Evolutionary conservation across 2,888 invertebrate genomes (phyloP).

Genomic region (Girardia tigrina): DNA sequence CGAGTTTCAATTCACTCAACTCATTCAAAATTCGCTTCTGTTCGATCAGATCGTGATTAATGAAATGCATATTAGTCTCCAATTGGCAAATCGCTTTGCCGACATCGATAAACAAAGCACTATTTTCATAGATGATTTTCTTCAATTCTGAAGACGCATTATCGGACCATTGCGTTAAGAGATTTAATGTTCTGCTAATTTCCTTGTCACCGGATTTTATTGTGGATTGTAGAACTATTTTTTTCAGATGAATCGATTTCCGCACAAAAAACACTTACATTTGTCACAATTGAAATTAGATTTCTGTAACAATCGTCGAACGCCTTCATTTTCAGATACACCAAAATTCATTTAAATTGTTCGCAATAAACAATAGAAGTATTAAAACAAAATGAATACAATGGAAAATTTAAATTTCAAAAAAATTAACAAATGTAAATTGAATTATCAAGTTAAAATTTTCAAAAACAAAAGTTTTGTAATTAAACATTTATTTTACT

Average conservation of each 20-base stretch:
- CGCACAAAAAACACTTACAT: background rate
- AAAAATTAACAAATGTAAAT: too few relatives aligned
- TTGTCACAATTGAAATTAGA: constrained; percentile 5
- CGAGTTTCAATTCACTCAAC: background rate
- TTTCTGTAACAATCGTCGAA: background rate
- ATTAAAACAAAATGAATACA: too few relatives aligned
- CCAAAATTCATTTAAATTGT: too few relatives aligned
- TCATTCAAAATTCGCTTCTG: background rate
- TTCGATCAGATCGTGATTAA: background rate
- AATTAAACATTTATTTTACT: too few relatives aligned
- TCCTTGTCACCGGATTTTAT: background rate
- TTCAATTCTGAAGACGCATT: background rate
- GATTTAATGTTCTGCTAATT: background rate
- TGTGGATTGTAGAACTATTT: background rate
- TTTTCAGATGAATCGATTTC: too few relatives aligned
- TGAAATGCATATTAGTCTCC: background rate
- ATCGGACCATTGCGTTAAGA: background rate
- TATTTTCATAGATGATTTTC: background rate
- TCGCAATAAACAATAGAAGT: too few relatives aligned
- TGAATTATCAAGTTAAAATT: too few relatives aligned
- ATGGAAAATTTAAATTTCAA: too few relatives aligned
- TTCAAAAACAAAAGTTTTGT: too few relatives aligned
- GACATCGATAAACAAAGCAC: background rate
- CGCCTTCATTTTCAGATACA: constrained; percentile 18
- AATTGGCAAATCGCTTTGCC: background rate